A percentile compares a stretch with the other conserved stretches of the same genome.
phyloP scores from a whole-genome alignment of 1,140 invertebrate species.

The Drosophila paulistorum region DNA sequence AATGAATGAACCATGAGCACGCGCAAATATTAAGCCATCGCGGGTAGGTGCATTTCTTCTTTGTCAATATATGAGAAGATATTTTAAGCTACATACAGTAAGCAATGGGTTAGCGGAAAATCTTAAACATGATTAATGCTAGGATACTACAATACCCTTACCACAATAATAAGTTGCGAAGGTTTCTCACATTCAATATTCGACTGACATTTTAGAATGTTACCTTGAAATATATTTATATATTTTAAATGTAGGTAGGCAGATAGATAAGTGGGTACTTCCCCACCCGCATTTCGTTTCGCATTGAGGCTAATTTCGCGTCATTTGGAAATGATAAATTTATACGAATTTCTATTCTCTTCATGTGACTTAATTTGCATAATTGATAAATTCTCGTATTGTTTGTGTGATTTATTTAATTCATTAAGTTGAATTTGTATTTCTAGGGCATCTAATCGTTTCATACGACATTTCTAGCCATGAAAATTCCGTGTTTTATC shows the following conservation, averaged over 20 bases:
- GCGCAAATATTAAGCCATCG: slow-evolving; percentile 72
- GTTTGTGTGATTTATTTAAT: background rate
- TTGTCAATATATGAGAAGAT: slow-evolving; percentile 10
- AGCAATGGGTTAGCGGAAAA: background rate
- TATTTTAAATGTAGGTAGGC: no score
- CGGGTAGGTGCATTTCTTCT: slow-evolving; percentile 23
- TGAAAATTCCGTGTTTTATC: slow-evolving; percentile 14
- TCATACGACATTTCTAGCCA: background rate
- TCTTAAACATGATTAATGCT: background rate
- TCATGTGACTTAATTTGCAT: slow-evolving; percentile 6
- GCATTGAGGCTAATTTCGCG: background rate
- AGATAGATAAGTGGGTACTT: background rate
- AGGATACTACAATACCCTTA: no score
- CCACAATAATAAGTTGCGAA: no score
- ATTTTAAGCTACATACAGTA: background rate
- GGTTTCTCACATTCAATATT: no score
- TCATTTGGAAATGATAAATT: background rate
- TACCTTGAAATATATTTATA: background rate
- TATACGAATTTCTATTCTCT: background rate
- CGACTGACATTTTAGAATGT: background rate
- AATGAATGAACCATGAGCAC: slow-evolving; percentile 72
- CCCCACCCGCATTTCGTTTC: background rate
- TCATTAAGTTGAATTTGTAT: background rate
- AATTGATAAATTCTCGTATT: slow-evolving; percentile 3
- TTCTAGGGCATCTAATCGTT: slow-evolving; percentile 6